Base-by-base conservation (phyloP, 2,888 invertebrate genomes). In the Prosopocoilus inquinatus region DNA sequence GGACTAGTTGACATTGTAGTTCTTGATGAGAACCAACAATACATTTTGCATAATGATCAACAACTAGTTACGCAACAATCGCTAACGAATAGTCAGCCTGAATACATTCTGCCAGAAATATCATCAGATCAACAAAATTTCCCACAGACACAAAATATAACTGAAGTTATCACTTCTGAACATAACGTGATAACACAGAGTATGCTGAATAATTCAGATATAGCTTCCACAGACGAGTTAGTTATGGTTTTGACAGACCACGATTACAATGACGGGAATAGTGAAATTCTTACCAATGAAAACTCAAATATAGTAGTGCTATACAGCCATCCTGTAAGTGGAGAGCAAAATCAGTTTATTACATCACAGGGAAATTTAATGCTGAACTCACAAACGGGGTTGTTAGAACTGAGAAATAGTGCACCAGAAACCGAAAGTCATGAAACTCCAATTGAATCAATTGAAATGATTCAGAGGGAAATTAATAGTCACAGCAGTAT, bases 281-380 rank as follows among this genome's bases (percentile, higher is more conserved):
- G 80, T 57, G 78, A 81, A 62, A 70, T 66, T 16, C 69, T 79
- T 33, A 78, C 80, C 50, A 66, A 73, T 53, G 81, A 83, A 58
- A 83, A 82, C 71, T 81, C 83, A 1, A 85, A 84, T 64, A 84
- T 85, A 69, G 84, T 85, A 9, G 84, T 85, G 45, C 79, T 85
- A 12, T 85, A 85, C 64, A 84, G 84, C 70, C 84, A 84, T 69
- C 81, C 82, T 41, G 79, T 84, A 34, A 80, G 81, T 67, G 80
- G 80, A 53, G 79, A 80, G 70, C 80, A 78, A 66, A 82, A 82
- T 63, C 82, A 83, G 66, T 84, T 77, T 64, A 76, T 79, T 35
- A 74, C 76, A 4, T 75, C 76, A 39, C 64, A 74, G 68, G 74
- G 72, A 72, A 83, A 78, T 61, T 62, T 77, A 39, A 67, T 77